Percentiles rank a stretch among this genome's conserved stretches.
Conservation (phyloP, 53 echinoderm and acorn worm species). For the Henricia sp. region DNA sequence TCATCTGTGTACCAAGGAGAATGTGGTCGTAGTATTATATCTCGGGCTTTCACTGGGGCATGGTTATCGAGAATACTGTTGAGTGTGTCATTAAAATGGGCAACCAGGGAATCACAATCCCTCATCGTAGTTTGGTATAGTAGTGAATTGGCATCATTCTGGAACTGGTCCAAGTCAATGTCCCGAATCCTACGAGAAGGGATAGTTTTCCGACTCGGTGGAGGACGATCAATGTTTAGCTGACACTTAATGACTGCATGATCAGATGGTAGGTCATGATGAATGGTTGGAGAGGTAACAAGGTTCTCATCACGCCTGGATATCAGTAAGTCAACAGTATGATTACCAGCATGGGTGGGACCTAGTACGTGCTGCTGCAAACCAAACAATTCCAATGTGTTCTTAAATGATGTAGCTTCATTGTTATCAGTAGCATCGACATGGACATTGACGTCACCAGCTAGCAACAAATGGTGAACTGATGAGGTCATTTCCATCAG, state of each 20-base stretch:
- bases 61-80: neutral
- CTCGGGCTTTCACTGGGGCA: neutral
- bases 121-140: neutral
- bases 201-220: neutral
- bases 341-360: constrained; percentile 13
- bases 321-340: constrained; percentile 36
- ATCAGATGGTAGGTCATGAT: constrained; percentile 55
- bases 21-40: constrained; percentile 2
- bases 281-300: neutral
- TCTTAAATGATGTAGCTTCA: constrained; percentile 13
- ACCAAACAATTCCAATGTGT: constrained; percentile 30
- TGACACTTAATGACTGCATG: constrained; percentile 29
- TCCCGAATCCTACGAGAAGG: constrained; percentile 29
- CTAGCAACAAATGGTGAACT: constrained; percentile 27
- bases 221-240: constrained; percentile 18
- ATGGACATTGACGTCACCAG: constrained; percentile 56
- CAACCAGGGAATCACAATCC: neutral
- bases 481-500: constrained; percentile 6
- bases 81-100: neutral
- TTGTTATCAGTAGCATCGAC: constrained; percentile 9
- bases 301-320: neutral
- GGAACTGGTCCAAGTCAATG: constrained; percentile 35
- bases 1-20: constrained; percentile 6
- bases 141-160: constrained; percentile 2
- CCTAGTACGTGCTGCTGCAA: constrained; percentile 37